Evolutionary conservation across 2,888 invertebrate species (phyloP).

Genomic region (Parnassius glacialis): DNA sequence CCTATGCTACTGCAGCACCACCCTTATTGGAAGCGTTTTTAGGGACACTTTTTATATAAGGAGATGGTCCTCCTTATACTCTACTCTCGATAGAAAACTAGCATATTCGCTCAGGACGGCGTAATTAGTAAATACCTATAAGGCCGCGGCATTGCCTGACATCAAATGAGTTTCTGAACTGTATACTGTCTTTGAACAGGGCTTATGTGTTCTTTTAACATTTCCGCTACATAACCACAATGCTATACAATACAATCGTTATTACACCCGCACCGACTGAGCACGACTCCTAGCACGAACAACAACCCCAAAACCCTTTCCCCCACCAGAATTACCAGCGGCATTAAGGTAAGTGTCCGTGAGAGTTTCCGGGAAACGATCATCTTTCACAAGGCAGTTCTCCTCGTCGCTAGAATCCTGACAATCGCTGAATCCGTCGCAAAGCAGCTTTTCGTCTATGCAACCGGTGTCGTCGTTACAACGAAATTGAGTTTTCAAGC

Average conservation of each 20-base stretch:
- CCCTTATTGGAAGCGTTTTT: too few species aligned
- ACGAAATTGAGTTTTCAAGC: conserved; percentile 71
- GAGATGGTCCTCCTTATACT: too few species aligned
- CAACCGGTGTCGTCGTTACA: conserved; percentile 82
- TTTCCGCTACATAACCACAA: background rate
- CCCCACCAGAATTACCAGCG: conserved; percentile 41
- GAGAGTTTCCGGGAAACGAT: conserved; percentile 45
- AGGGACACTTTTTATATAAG: too few species aligned
- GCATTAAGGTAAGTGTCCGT: conserved; percentile 33
- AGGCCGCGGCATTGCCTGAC: too few species aligned
- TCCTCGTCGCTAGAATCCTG: conserved; percentile 83
- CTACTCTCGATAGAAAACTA: too few species aligned
- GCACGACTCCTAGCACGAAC: background rate
- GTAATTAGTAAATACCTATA: too few species aligned
- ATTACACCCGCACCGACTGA: background rate
- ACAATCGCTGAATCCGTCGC: conserved; percentile 83
- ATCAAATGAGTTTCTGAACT: too few species aligned
- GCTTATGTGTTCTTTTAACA: background rate
- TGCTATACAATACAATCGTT: background rate
- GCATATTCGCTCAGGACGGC: too few species aligned
- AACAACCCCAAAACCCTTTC: background rate
- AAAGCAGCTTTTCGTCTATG: conserved; percentile 77
- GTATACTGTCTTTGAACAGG: too few species aligned
- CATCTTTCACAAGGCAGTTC: conserved; percentile 76
- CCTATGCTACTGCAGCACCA: too few species aligned